Conservation (phyloP, 2,888 invertebrate genomes). For the Notodonta ziczac region DNA sequence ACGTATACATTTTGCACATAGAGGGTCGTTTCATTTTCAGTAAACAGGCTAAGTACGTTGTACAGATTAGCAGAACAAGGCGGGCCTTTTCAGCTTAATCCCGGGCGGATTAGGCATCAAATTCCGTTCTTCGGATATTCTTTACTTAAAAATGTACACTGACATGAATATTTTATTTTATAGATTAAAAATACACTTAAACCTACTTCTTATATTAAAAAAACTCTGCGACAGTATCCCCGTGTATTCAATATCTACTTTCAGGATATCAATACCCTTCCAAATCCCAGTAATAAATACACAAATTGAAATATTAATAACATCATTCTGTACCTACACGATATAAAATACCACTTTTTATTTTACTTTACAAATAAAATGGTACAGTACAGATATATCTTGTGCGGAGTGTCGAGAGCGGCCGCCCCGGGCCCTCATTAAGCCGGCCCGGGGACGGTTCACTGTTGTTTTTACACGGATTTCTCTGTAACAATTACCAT, state of each 20-base stretch:
- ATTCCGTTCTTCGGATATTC: too few species aligned
- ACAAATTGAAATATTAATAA: conserved; percentile 5
- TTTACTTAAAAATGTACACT: too few species aligned
- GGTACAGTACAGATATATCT: conserved; percentile 21
- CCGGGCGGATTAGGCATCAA: too few species aligned
- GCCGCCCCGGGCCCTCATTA: conserved; percentile 46
- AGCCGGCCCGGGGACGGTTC: conserved; percentile 20
- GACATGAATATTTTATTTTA: too few species aligned
- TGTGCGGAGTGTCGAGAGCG: conserved; percentile 23
- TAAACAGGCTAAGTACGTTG: too few species aligned
- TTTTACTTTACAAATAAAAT: conserved; percentile 26
- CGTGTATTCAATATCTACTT: not conserved
- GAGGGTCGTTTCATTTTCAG: too few species aligned
- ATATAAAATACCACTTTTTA: conserved; percentile 31
- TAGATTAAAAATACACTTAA: too few species aligned
- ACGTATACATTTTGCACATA: not conserved
- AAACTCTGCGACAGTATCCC: too few species aligned
- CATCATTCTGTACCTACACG: conserved; percentile 11
- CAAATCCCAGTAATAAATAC: conserved; percentile 10
- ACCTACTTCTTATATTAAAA: too few species aligned
- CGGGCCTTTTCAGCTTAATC: too few species aligned
- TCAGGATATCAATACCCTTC: conserved; percentile 8
- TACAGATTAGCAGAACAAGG: too few species aligned
- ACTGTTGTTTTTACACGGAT: conserved; percentile 47
- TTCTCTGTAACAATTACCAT: conserved; percentile 46